Evolutionary conservation across 1,140 invertebrate genomes (phyloP), one percentile per base, ranked within the genome.

Genomic region (Leptonema lineaticorne): DNA sequence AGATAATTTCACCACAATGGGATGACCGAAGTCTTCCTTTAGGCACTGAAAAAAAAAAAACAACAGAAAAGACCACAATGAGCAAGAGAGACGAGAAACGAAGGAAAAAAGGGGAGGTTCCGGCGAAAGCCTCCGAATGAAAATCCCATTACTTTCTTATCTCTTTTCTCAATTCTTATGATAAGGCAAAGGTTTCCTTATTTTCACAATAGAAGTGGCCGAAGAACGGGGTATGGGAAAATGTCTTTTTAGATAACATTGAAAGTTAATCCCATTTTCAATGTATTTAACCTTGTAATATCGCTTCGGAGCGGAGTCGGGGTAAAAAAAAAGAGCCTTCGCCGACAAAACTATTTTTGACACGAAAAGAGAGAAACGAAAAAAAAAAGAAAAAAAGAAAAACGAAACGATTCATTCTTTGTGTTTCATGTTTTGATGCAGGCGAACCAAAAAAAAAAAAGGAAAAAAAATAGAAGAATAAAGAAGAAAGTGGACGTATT

Each of bases 161-260:
- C 70, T 69, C 63, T 69, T 69, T 69, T 66, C 67, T 66, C 70
- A 69, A 71, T 71, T 71, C 70, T 68, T 71, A 71, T 71, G 63
- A 69, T 69, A 71, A 71, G 66, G 62, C 46, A 63, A 71, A 68
- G 70, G 67, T 69, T 71, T 59, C 65, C 69, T 33, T 71, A 63
- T 67, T 69, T 66, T 37, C 58, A 69, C 70, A 71, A 68, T 68
- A 67, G 67, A 56, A 64, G 56, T 57, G 59, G n/a, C n/a, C n/a
- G n/a, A n/a, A n/a, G n/a, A n/a, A n/a, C n/a, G 33, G 24, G 60
- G 48, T 59, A 18, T 29, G 48, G n/a, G 67, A 59, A 67, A 59
- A 58, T 53, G 62, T 71, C 66, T 64, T 67, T 71, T 60, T 46
- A 50, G 67, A 71, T 69, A 69, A 59, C 70, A 69, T 71, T 71